Evolutionary conservation across 35 echinoderm and acorn worm genomes (phyloP), one percentile per base, ranked within the genome.

Genomic region (Amphiura filiformis): DNA sequence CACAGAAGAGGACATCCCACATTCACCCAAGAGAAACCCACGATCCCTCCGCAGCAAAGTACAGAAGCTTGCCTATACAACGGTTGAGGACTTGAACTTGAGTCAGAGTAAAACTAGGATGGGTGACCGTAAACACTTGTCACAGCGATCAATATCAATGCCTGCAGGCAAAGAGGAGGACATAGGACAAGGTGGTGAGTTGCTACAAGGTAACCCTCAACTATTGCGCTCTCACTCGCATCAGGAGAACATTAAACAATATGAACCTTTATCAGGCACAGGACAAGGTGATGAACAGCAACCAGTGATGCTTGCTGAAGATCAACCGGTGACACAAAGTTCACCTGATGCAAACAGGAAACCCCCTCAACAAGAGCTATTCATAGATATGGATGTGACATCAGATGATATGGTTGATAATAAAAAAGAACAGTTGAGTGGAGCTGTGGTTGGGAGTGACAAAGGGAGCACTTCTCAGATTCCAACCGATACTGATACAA

Each of bases 131-230:
- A 83, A 70, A 57, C 89, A 84, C 82, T 82, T 34, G 35, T 34
- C 89, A 22, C 89, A 91, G 82, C 37, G 89, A 56, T 91, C 89
- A 56, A 76, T 85, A 38, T 91, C 89, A 23, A 77, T 91, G 82
- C 89, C 82, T n/a, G 82, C 75, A 35, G 61, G 61, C 7, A 52
- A 30, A 70, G 61, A 70, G 7, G 61, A 70, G 7, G 61, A 20
- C 44, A 52, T 7, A 7, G 44, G 7, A 20, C 44, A 52, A 52
- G 44, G 7, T 11, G 7, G 44, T 52, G 44, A 11, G 44, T 7
- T 52, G 44, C 7, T 11, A 20, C 7, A 20, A 52, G 44, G 7
- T 11, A 52, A 52, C 44, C 44, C 20, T 7, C 44, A 11, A 52
- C 44, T 52, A 20, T 20, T 52, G 20, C 7, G 44, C 44, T 20